Evolutionary conservation across 2,797 vertebrate species (phyloP), one percentile per base, ranked within the genome.

Genomic region (Hybognathus amarus): DNA sequence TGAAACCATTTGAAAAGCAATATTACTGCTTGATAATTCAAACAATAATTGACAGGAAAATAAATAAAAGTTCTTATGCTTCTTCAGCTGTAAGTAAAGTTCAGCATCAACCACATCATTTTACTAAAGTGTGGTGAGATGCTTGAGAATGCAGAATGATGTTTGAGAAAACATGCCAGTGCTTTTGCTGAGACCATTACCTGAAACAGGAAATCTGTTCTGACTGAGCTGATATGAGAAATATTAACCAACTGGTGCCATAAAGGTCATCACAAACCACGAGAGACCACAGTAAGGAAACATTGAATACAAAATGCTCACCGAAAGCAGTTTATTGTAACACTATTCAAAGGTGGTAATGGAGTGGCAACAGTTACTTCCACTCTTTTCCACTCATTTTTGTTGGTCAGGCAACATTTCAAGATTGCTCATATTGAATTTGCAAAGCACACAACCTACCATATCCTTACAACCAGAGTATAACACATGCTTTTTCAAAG

Each of bases 101-200:
- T 66, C 42, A 66, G 18, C 27, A 50, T 66, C 20, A 59, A 68
- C 52, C 79, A 70, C 36, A 64, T 67, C 5, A 73, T 40, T 47
- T 40, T 24, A 78, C 56, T 61, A 33, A 56, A 24, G 8, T 85
- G 67, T 74, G 77, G 69, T 80, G 40, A 81, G 40, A 64, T 61
- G 63, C 77, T 52, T 79, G 67, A 80, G 77, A 40, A 79, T 27
- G 47, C 33, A 52, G 64, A 56, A 38, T 50, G 20, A 50, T 54
- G 47, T 18, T 56, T 30, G 8, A 79, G 38, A 68, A 68, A 79
- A 33, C 47, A 79, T 68, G 42, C 27, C 75, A 71, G 54, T 42
- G 24, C 30, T 79, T 77, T 18, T 66, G 36, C 52, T 59, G 27
- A 83, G 80, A 61, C 54, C 80, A 74, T 73, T 47, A 66, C 67